A percentile compares a stretch with the other conserved stretches of the same genome.
Conservation (phyloP, 2,113 vertebrate species). For the Oreochromis niloticus region DNA sequence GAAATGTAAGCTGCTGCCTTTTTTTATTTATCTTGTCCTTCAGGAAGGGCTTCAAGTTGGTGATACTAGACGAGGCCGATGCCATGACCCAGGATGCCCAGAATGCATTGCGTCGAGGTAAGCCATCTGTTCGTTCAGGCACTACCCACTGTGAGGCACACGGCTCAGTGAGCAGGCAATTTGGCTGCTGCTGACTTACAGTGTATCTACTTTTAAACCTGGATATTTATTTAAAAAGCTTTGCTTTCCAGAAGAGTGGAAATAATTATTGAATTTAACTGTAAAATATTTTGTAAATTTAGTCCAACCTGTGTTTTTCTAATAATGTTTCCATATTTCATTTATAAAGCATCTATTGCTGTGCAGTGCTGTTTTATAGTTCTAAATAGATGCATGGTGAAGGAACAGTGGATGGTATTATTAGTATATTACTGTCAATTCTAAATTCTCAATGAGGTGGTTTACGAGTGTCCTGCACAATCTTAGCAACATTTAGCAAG, state of each 20-base stretch:
- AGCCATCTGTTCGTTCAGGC: conserved; percentile 69
- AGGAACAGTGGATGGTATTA: neutral
- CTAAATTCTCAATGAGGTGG: neutral
- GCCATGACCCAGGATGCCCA: conserved; percentile 99
- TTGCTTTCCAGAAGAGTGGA: neutral
- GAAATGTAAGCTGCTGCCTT: neutral
- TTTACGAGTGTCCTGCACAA: neutral
- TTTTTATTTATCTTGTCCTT: neutral
- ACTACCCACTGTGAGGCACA: conserved; percentile 56
- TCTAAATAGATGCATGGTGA: neutral
- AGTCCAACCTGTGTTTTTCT: neutral
- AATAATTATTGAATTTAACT: neutral
- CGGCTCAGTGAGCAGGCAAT: conserved; percentile 50
- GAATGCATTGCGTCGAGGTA: conserved; percentile 94
- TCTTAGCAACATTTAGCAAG: neutral
- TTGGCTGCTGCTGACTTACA: conserved; percentile 15
- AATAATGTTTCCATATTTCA: neutral
- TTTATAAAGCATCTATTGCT: neutral
- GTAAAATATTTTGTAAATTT: neutral
- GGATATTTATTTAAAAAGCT: neutral
- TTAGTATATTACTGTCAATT: neutral
- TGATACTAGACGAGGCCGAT: conserved; percentile 96
- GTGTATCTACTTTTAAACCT: neutral
- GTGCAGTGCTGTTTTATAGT: neutral
- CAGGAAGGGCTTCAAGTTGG: conserved; percentile 95